Evolutionary conservation across 2,113 vertebrate species (phyloP).

Genomic region (Megaptera novaeangliae): DNA sequence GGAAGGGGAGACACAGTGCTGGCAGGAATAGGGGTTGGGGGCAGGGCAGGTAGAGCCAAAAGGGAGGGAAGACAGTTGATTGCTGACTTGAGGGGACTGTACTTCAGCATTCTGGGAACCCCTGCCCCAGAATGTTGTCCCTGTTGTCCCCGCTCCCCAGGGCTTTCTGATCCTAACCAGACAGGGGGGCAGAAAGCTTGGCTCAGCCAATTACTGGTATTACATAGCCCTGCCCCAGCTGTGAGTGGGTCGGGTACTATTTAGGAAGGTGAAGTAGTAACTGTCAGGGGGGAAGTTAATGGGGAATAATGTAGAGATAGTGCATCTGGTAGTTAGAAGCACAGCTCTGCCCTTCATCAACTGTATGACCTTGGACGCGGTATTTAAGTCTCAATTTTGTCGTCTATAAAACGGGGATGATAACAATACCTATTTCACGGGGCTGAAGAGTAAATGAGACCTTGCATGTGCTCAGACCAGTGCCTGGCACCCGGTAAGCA

Average conservation of each 20-base stretch:
- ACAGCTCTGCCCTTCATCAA: neutral
- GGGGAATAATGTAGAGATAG: neutral
- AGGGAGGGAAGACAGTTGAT: neutral
- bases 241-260: neutral
- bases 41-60: neutral
- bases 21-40: neutral
- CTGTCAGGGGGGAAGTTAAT: neutral
- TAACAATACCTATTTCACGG: neutral
- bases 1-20: neutral
- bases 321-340: neutral
- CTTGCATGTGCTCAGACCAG: neutral
- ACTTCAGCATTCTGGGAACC: neutral
- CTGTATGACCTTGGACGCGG: neutral
- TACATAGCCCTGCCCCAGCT: neutral
- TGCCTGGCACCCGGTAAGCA: neutral
- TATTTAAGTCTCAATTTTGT: neutral
- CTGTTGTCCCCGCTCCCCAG: neutral
- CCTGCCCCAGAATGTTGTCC: neutral
- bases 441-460: neutral
- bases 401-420: neutral
- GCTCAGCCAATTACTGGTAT: neutral
- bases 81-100: neutral
- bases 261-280: neutral
- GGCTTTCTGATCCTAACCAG: neutral
- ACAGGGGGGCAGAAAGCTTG: neutral